Base-by-base conservation (phyloP, 2,888 invertebrate species). In the Xylota segnis region DNA sequence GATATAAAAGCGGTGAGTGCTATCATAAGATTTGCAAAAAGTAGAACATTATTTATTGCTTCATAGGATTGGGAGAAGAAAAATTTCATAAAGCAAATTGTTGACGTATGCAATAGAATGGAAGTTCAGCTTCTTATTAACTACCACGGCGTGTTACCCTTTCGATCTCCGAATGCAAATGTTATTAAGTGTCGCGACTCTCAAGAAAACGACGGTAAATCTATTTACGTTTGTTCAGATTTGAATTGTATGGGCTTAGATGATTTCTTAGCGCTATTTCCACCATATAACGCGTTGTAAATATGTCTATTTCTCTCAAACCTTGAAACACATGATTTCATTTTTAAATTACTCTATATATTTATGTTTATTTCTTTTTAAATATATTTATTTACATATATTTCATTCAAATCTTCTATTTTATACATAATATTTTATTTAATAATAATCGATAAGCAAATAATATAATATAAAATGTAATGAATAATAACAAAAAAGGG, bases 321-420 rank as follows among this genome's bases (percentile, higher is more conserved):
- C 4, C n/a, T 50, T 12, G 29, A 63, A 45, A 45, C n/a, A 34
- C 16, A n/a, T 7, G 9, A 2, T 54, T 43, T 52, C 7, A 47
- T 66, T 71, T 83, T 70, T 71, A 40, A 82, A 65, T 72, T 83
- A 77, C 56, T 61, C 71, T 77, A 83, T 76, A 63, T 82, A 56
- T 70, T 75, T 75, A 50, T 72, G 54, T 79, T 84, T 81, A 79
- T 76, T 81, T 71, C 58, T 74, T 86, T 83, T 81, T 86, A 77
- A 83, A 86, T 87, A 84, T 84, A 83, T 87, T 76, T 84, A 81
- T 81, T 56, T 81, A 84, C 81, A 84, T 84, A 84, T 83, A 75
- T 76, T 87, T 78, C 45, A 59, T 78, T 83, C 56, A 70, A 82
- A 78, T 83, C 61, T 87, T 54, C 71, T 87, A 87, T 72, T 82